Evolutionary conservation across 2,797 vertebrate species (phyloP).

Genomic region (Sciurus vulgaris): DNA sequence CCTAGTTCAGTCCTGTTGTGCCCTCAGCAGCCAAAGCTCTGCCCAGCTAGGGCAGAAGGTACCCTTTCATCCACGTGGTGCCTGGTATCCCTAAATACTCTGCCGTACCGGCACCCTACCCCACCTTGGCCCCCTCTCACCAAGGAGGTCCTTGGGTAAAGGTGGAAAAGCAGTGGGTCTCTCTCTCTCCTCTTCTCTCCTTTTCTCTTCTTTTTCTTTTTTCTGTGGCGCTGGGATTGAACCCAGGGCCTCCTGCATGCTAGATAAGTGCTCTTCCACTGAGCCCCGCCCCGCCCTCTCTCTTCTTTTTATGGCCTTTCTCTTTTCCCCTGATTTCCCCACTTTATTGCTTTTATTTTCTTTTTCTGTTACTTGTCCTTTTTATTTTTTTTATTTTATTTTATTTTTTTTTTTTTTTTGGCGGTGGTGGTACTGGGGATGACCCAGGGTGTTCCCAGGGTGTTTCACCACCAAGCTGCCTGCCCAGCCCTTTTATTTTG

Average conservation of each 20-base stretch:
- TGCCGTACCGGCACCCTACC: fast-evolving
- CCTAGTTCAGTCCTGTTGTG: not conserved
- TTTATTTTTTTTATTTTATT: not conserved
- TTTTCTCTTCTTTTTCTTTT: not conserved
- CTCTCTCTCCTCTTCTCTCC: not conserved
- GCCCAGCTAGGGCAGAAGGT: not conserved
- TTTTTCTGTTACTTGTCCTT: not conserved
- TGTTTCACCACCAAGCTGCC: too few species aligned
- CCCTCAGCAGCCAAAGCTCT: not conserved
- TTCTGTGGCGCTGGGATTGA: not conserved
- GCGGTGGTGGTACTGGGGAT: too few species aligned
- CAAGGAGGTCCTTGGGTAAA: not conserved
- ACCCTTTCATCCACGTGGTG: too few species aligned
- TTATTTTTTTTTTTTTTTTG: too few species aligned
- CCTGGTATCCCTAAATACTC: not conserved
- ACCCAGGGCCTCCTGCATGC: not conserved
- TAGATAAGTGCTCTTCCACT: too few species aligned
- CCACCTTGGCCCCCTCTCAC: not conserved
- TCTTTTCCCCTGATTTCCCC: not conserved
- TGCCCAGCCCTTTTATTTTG: too few species aligned
- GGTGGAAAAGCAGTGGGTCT: not conserved
- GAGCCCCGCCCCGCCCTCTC: not conserved
- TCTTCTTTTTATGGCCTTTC: not conserved
- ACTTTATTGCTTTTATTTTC: not conserved
- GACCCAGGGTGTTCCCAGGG: too few species aligned